Evolutionary conservation across 2,113 vertebrate genomes (phyloP), one percentile per base, ranked within the genome.

Genomic region (Periophthalmus modestus): DNA sequence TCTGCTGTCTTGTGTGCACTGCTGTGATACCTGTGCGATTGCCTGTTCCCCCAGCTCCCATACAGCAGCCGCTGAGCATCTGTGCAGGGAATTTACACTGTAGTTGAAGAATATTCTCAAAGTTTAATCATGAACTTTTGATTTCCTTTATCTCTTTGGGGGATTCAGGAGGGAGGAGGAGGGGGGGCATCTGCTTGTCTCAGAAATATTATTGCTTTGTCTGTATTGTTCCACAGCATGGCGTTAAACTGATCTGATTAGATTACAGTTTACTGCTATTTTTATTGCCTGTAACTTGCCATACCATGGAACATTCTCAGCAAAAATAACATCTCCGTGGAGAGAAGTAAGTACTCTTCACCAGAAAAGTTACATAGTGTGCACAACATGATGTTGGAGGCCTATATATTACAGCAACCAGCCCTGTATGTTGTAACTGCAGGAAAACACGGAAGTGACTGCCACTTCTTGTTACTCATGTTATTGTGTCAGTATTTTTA

Each of bases 21-120:
- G 86, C 71, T 73, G 79, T 93, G 92, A 93, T 93, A 93, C 92
- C 93, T 93, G 93, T 93, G 93, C 92, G 92, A 94, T 93, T 88
- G 71, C 79, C 80, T 82, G 74, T 55, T 5, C 72, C 36, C 85
- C 62, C 72, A 74, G 86, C 92, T 92, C 93, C 92, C 91, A 93
- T 89, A 84, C 59, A 68, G 13, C 28, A 10, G 52, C 52, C 66
- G 76, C 80, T 82, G 77, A 46, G 39, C 74, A 54, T 55, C 54
- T 59, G 52, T 67, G n/a, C 4, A 36, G 34, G 14, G 68, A 55
- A 34, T 54, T 24, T 15, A 15, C 28, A 2, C 23, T 23, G n/a
- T 12, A 24, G 57, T 15, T n/a, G n/a, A 55, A 9, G n/a, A 57
- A 57, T 21, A 57, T 21, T 21, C 54, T 57, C n/a, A 10, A 21